phyloP scores from a whole-genome alignment of 2,113 vertebrate species.

The Phycodurus eques region DNA sequence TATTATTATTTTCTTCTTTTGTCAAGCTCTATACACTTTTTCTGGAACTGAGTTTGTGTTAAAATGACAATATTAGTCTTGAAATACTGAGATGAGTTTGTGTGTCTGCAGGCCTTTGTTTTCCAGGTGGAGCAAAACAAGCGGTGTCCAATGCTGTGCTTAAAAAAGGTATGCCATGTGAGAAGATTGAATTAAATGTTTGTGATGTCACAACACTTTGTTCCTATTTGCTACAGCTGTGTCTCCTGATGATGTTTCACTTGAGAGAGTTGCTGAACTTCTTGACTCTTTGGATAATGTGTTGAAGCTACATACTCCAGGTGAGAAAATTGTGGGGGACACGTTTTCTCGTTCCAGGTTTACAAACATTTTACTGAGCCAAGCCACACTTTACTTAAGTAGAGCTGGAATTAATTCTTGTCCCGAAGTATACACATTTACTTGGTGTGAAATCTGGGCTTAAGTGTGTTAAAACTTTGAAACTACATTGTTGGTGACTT shows the following conservation, averaged over 20 bases:
- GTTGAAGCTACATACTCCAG: neutral
- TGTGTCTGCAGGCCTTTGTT: conserved; percentile 9
- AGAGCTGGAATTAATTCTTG: no score
- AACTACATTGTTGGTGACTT: no score
- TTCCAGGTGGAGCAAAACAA: neutral
- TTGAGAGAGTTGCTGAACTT: conserved; percentile 9
- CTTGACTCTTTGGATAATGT: neutral
- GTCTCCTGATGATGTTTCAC: conserved; percentile 1
- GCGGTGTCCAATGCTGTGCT: fast-evolving
- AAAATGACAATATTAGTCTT: neutral
- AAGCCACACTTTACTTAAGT: no score
- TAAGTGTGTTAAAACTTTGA: no score
- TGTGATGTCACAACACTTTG: neutral
- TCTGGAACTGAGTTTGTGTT: neutral
- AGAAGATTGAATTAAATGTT: neutral
- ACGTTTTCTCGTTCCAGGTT: no score
- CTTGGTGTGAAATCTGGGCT: no score
- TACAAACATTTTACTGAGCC: no score
- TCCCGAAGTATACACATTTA: no score
- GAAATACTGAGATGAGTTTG: neutral
- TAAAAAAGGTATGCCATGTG: neutral
- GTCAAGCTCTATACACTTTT: no score
- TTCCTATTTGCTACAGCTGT: neutral
- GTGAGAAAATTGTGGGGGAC: conserved; percentile 9
- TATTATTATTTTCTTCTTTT: no score